phyloP scores from a whole-genome alignment of 2,113 vertebrate species.

The Osmerus mordax region DNA sequence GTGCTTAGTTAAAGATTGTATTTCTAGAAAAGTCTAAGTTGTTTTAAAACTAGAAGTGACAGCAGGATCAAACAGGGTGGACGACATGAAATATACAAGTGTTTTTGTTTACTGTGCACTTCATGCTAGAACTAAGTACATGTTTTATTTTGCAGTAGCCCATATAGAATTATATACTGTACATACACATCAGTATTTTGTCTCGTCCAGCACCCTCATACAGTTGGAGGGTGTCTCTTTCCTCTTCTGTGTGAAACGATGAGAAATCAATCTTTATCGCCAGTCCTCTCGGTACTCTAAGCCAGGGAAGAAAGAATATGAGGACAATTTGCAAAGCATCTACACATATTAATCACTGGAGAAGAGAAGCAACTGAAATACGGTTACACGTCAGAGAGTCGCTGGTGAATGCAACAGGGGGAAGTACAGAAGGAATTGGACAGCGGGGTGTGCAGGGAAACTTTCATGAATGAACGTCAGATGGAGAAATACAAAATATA shows the following conservation, averaged over 20 bases:
- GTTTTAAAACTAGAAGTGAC: neutral
- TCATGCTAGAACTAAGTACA: neutral
- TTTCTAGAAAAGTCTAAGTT: neutral
- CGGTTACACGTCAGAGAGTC: no score
- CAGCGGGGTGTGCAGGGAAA: no score
- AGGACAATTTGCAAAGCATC: neutral
- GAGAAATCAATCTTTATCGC: slow-evolving; percentile 53
- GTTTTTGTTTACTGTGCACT: no score
- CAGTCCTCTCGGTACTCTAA: slow-evolving; percentile 55
- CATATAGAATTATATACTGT: neutral
- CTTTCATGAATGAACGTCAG: no score
- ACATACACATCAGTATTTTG: slow-evolving; percentile 54
- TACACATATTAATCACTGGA: neutral
- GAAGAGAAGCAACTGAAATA: neutral
- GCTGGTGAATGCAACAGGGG: no score
- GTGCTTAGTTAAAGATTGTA: neutral
- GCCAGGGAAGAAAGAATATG: neutral
- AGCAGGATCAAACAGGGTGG: neutral
- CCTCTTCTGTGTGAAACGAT: slow-evolving; percentile 56
- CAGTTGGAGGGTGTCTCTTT: slow-evolving; percentile 41
- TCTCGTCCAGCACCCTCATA: slow-evolving; percentile 60
- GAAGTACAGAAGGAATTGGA: no score
- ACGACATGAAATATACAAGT: neutral
- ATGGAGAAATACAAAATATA: neutral
- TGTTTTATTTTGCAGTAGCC: neutral